Evolutionary conservation across 92 coral and sea anemone genomes (phyloP).

Genomic region (Diadumene lineata): DNA sequence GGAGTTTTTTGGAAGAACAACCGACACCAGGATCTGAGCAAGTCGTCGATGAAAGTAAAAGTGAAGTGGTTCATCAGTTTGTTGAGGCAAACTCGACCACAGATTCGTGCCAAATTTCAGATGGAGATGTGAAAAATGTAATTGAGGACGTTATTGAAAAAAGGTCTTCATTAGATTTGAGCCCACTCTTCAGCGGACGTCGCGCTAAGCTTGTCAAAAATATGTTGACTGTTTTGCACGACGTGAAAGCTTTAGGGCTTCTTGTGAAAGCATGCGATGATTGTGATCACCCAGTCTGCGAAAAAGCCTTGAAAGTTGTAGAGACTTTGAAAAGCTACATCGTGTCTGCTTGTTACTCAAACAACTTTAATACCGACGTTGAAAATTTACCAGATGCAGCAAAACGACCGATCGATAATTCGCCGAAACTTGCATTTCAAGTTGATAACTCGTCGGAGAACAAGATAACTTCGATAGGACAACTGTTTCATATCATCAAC

Average conservation of each 20-base stretch:
- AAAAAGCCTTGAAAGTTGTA: conserved; percentile 59
- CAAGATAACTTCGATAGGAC: conserved; percentile 24
- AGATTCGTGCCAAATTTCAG: neutral
- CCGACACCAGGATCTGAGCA: too few relatives aligned
- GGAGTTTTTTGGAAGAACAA: conserved; percentile 3
- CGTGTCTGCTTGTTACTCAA: neutral
- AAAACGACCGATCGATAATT: neutral
- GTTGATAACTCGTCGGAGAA: neutral
- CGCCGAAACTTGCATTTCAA: neutral
- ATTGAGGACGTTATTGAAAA: too few relatives aligned
- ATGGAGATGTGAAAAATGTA: neutral
- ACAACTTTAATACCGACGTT: neutral
- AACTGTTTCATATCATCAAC: conserved; percentile 34
- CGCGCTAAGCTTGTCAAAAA: neutral
- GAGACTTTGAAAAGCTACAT: conserved; percentile 20
- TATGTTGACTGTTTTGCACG: conserved; percentile 15
- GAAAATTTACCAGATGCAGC: neutral
- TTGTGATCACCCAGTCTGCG: conserved; percentile 85
- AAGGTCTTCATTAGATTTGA: too few relatives aligned
- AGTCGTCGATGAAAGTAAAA: too few relatives aligned
- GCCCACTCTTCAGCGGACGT: too few relatives aligned
- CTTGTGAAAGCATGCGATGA: conserved; percentile 68
- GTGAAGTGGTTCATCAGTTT: too few relatives aligned
- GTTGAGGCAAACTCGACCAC: too few relatives aligned
- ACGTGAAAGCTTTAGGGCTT: conserved; percentile 49